Evolutionary conservation across 2,113 vertebrate species (phyloP).

Genomic region (Tachysurus fulvidraco): DNA sequence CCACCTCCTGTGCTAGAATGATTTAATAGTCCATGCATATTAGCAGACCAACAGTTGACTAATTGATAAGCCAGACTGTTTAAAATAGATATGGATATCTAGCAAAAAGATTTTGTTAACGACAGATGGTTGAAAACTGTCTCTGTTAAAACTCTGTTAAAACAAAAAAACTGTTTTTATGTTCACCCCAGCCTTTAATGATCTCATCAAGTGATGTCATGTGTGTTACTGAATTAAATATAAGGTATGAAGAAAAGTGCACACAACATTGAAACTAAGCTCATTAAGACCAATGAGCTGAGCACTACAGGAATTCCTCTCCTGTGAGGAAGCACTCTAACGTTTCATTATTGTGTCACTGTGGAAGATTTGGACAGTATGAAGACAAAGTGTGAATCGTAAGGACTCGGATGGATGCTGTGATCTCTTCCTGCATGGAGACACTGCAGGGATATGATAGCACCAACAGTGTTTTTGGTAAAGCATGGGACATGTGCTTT

Average conservation of each 20-base stretch:
- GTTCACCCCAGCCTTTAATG: not conserved
- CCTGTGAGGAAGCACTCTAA: conserved; percentile 20
- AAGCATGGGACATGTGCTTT: not conserved
- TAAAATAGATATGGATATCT: not conserved
- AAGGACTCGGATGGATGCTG: conserved; percentile 38
- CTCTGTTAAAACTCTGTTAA: too few relatives aligned
- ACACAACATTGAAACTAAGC: not conserved
- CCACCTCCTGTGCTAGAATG: too few relatives aligned
- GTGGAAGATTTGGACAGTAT: conserved; percentile 22
- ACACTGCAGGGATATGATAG: conserved; percentile 4
- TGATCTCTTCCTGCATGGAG: conserved; percentile 20
- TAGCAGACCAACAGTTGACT: not conserved
- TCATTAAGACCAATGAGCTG: conserved; percentile 5
- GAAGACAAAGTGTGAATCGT: conserved; percentile 23
- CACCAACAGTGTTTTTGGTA: not conserved
- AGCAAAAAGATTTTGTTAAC: not conserved
- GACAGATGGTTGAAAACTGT: not conserved
- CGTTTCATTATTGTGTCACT: conserved; percentile 44
- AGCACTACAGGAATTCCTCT: conserved; percentile 19
- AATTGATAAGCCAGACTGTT: not conserved
- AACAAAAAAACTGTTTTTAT: not conserved
- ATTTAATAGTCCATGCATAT: too few relatives aligned
- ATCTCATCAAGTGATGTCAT: not conserved
- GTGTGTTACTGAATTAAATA: not conserved
- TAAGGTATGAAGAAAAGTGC: not conserved